Conservation (phyloP, 2,888 invertebrate genomes). For the Amphipyra berbera region DNA sequence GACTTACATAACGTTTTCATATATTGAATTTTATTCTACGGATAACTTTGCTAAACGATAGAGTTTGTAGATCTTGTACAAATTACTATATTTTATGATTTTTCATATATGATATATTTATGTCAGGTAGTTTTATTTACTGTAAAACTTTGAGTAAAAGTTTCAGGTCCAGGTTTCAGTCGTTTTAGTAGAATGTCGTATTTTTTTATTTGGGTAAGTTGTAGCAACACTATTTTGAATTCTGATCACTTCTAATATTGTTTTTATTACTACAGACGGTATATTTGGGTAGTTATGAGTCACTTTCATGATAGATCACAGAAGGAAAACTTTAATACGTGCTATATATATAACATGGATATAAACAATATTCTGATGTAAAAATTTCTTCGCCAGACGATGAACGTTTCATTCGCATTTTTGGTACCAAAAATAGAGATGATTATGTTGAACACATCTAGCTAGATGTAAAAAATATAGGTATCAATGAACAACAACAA, state of each 20-base stretch:
- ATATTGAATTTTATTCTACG: constrained; percentile 61
- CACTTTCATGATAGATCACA: constrained; percentile 59
- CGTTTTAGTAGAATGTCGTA: constrained; percentile 54
- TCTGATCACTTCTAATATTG: constrained; percentile 31
- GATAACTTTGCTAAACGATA: constrained; percentile 51
- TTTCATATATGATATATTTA: constrained; percentile 36
- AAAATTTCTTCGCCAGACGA: constrained; percentile 67
- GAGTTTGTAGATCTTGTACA: constrained; percentile 51
- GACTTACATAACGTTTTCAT: constrained; percentile 64
- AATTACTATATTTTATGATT: constrained; percentile 48
- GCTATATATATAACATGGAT: constrained; percentile 54
- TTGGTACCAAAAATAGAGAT: constrained; percentile 89
- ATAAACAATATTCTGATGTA: constrained; percentile 57
- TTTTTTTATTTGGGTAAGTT: constrained; percentile 16
- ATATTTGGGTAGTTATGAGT: constrained; percentile 25
- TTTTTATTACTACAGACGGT: constrained; percentile 27
- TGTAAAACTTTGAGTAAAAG: constrained; percentile 57
- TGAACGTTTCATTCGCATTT: constrained; percentile 51
- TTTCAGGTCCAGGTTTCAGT: constrained; percentile 60
- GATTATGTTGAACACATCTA: constrained; percentile 87
- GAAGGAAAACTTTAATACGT: constrained; percentile 47
- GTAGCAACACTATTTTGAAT: constrained; percentile 31
- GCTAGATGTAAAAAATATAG: constrained; percentile 89
- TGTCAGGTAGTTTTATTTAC: constrained; percentile 33
- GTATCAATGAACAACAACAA: constrained; percentile 89